Percentiles rank a stretch among this genome's conserved stretches.
phyloP scores from a whole-genome alignment of 2,888 invertebrate species.

The Cataglyphis cursor region DNA sequence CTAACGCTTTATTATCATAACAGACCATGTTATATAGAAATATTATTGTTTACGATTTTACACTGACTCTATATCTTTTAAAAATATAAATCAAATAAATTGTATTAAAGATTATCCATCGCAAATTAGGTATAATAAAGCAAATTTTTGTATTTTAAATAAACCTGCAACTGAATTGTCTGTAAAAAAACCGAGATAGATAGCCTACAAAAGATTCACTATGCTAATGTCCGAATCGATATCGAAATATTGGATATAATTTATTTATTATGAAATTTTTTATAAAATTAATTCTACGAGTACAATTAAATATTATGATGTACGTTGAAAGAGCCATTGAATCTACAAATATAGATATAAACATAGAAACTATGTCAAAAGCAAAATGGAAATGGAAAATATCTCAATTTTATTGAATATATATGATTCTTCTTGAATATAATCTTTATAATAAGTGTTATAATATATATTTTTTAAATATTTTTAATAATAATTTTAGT shows the following conservation, averaged over 20 bases:
- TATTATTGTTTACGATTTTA: slow-evolving; percentile 13
- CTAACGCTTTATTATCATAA: slow-evolving; percentile 16
- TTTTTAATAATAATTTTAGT: slow-evolving; percentile 11
- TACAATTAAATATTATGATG: not conserved
- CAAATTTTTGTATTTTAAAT: not conserved
- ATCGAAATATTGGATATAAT: not conserved
- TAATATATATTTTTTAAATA: not conserved
- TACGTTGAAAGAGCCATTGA: not conserved
- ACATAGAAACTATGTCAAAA: not conserved
- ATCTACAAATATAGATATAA: not conserved
- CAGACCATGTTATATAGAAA: slow-evolving; percentile 10
- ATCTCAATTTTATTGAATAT: not conserved
- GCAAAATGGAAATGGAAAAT: not conserved
- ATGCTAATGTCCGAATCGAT: not conserved
- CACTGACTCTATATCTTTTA: not conserved
- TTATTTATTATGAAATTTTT: not conserved
- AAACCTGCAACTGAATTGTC: not conserved
- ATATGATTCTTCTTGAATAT: not conserved
- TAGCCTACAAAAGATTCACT: not conserved
- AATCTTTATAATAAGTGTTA: not conserved
- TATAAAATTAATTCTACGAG: not conserved
- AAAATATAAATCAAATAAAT: slow-evolving; percentile 1
- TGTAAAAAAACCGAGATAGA: not conserved
- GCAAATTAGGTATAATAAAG: not conserved
- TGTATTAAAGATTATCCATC: not conserved